Percentiles rank a stretch among this genome's conserved stretches.
Conservation (phyloP, 1,140 invertebrate species). For the Palaemon carinicauda region DNA sequence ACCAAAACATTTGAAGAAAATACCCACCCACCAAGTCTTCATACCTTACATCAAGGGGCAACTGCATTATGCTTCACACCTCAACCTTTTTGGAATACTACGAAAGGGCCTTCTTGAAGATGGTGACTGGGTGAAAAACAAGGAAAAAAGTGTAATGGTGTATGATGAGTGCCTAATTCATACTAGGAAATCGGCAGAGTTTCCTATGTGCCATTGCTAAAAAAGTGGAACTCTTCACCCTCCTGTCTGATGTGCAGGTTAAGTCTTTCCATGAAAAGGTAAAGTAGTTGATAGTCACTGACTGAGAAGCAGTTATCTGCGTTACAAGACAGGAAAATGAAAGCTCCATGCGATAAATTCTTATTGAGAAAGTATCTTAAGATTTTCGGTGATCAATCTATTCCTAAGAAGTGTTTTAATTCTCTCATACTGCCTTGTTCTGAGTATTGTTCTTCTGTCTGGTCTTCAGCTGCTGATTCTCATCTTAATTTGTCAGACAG, state of each 20-base stretch:
- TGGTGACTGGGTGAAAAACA: not conserved
- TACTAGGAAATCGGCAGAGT: not conserved
- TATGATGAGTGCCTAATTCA: not conserved
- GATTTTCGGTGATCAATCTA: too few relatives aligned
- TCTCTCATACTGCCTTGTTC: too few relatives aligned
- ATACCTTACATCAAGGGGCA: not conserved
- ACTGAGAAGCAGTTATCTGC: not conserved
- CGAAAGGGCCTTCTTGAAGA: not conserved
- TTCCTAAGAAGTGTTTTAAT: too few relatives aligned
- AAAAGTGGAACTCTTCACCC: slow-evolving; percentile 1
- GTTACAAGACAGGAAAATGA: not conserved
- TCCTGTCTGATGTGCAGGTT: not conserved
- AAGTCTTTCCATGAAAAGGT: not conserved
- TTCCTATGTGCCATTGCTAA: not conserved
- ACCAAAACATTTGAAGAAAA: not conserved
- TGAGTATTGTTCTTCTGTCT: too few relatives aligned
- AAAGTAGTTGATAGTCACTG: not conserved
- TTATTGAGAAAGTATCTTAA: too few relatives aligned
- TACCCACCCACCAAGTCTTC: not conserved
- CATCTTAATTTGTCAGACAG: too few relatives aligned
- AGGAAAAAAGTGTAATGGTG: not conserved
- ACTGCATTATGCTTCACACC: too few relatives aligned
- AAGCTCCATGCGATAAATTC: not conserved
- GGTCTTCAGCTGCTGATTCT: too few relatives aligned
- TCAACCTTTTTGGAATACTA: not conserved